Evolutionary conservation across 2,888 invertebrate species (phyloP), one percentile per base, ranked within the genome.

Genomic region (Platycheirus albimanus): DNA sequence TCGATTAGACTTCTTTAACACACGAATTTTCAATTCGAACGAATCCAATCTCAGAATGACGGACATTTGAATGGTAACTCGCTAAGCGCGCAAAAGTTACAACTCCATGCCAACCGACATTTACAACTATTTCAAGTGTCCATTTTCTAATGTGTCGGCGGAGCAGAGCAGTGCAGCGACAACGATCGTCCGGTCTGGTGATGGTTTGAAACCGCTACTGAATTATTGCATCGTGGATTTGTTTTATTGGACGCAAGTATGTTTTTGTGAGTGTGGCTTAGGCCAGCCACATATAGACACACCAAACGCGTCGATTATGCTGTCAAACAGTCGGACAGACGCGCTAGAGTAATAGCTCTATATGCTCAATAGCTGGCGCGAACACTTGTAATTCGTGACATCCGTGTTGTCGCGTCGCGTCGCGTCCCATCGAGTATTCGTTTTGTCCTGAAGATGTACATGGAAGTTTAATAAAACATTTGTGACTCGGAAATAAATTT

Each of bases 41-140:
- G 0, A 38, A 38, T 11, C 24, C 41, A 41, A 13, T 20, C 56
- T 19, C 45, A 20, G 41, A 58, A 38, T 81, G 80, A 81, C 33
- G n/a, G 80, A 81, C 80, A 76, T 81, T 81, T 81, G 80, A 81
- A 81, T 81, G 66, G 66, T 13, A 70, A 19, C 47, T 28, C 45
- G 45, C 30, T 30, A 41, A 71, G 58, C 77, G 58, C 64, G 64
- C 66, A 38, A 47, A 66, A 76, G 80, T 71, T 71, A 81, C 76
- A 81, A 58, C 76, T 81, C 71, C 58, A 81, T 81, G 76, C 58
- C 58, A 30, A 20, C 4, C 67, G 77, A 76, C 76, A 71, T 76
- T 20, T 52, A 66, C 80, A 76, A 81, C 80, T 30, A 81, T 81
- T 81, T 71, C 58, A 52, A 20, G 52, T 81, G 80, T 70, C 80